A percentile compares a stretch with the other conserved stretches of the same genome.
phyloP scores from a whole-genome alignment of 2,888 invertebrate species.

The Chironomus tentans region DNA sequence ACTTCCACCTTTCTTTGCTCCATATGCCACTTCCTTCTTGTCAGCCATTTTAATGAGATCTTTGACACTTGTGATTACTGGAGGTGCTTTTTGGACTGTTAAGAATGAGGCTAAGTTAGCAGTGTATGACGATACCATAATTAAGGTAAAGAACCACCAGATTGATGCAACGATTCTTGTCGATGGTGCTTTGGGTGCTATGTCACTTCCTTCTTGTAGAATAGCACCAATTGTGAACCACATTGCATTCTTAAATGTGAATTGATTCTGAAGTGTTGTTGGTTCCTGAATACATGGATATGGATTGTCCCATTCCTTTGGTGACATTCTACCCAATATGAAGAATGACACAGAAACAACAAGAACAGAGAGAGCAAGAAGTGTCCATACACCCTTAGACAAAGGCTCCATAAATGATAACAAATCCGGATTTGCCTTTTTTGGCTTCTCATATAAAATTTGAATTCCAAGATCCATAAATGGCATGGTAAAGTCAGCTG shows the following conservation, averaged over 20 bases:
- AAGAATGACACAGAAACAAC: conserved; percentile 86
- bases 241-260: conserved; percentile 83
- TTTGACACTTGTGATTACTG: conserved; percentile 67
- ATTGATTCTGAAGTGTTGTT: conserved; percentile 80
- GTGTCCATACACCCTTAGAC: conserved; percentile 90
- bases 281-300: conserved; percentile 77
- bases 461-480: conserved; percentile 98
- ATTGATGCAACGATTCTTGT: conserved; percentile 82
- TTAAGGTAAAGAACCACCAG: conserved; percentile 93
- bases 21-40: conserved; percentile 80
- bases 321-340: conserved; percentile 73
- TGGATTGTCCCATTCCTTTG: conserved; percentile 84
- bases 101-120: conserved; percentile 57
- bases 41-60: conserved; percentile 65
- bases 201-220: conserved; percentile 53
- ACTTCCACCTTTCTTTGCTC: conserved; percentile 84
- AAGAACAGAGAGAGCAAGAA: conserved; percentile 81
- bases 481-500: conserved; percentile 96
- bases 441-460: conserved; percentile 87
- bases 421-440: conserved; percentile 83
- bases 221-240: conserved; percentile 88
- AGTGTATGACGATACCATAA: conserved; percentile 94
- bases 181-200: conserved; percentile 60
- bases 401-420: conserved; percentile 95
- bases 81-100: conserved; percentile 51